phyloP scores from a whole-genome alignment of 1,140 invertebrate genomes.

The Proctacanthus coquilletti region DNA sequence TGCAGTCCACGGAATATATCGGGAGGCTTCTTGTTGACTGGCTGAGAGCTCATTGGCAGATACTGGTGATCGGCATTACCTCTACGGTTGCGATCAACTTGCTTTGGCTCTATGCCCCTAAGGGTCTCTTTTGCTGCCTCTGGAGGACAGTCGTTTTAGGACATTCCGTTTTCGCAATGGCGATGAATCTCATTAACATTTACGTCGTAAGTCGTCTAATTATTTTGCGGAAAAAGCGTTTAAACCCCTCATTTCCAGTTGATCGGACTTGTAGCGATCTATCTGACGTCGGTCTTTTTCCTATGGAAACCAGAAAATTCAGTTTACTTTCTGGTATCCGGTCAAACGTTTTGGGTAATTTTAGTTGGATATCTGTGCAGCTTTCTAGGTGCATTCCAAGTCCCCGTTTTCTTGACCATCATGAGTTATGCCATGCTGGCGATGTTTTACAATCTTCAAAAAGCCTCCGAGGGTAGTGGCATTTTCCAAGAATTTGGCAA shows the following conservation, averaged over 20 bases:
- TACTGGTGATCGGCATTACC: slow-evolving; percentile 28
- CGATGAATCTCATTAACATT: slow-evolving; percentile 33
- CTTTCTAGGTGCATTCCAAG: slow-evolving; percentile 35
- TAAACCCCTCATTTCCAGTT: slow-evolving; percentile 29
- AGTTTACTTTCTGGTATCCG: slow-evolving; percentile 34
- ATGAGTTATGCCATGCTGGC: slow-evolving; percentile 33
- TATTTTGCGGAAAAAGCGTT: not conserved
- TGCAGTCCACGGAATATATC: slow-evolving; percentile 46
- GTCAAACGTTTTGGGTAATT: slow-evolving; percentile 40
- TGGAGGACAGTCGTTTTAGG: slow-evolving; percentile 31
- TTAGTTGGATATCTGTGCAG: slow-evolving; percentile 40
- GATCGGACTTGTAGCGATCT: slow-evolving; percentile 29
- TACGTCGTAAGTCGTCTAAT: slow-evolving; percentile 28
- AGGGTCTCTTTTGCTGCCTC: slow-evolving; percentile 32
- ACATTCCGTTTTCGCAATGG: slow-evolving; percentile 25
- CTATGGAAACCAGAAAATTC: slow-evolving; percentile 40
- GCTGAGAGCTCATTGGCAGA: slow-evolving; percentile 36
- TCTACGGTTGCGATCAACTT: slow-evolving; percentile 19
- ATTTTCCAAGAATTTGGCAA: not conserved
- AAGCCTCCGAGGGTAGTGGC: slow-evolving; percentile 9
- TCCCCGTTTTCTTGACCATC: slow-evolving; percentile 33
- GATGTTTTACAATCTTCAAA: slow-evolving; percentile 36
- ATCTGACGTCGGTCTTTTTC: slow-evolving; percentile 34
- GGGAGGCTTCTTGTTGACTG: slow-evolving; percentile 49
- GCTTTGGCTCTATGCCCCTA: slow-evolving; percentile 37